A percentile compares a stretch with the other conserved stretches of the same genome.
phyloP scores from a whole-genome alignment of 2,888 invertebrate species.

The Osmoderma eremita region DNA sequence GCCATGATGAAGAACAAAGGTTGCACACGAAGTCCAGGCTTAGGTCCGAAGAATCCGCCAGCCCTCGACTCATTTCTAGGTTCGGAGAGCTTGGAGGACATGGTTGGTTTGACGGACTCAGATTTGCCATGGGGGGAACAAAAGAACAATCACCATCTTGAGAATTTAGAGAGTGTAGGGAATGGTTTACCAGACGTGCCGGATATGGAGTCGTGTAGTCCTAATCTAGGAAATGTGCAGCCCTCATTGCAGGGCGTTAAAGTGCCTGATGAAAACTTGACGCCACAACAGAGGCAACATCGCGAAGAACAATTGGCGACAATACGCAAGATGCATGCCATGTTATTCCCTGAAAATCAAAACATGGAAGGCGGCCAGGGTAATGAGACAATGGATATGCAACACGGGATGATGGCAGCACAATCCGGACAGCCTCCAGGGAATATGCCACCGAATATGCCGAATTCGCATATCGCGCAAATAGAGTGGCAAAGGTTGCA shows the following conservation, averaged over 20 bases:
- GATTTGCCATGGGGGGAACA: slow-evolving; percentile 69
- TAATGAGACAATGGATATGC: slow-evolving; percentile 40
- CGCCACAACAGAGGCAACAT: slow-evolving; percentile 94
- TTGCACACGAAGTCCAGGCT: slow-evolving; percentile 67
- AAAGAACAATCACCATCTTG: slow-evolving; percentile 60
- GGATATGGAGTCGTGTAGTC: slow-evolving; percentile 66
- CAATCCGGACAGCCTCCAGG: slow-evolving; percentile 44
- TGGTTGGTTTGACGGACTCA: slow-evolving; percentile 60
- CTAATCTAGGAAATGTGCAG: slow-evolving; percentile 66
- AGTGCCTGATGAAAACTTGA: slow-evolving; percentile 95
- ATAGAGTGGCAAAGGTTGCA: slow-evolving; percentile 93
- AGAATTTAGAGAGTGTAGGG: slow-evolving; percentile 61
- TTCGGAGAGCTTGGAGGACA: slow-evolving; percentile 63
- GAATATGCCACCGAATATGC: slow-evolving; percentile 39
- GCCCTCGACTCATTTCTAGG: slow-evolving; percentile 61
- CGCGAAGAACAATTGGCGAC: slow-evolving; percentile 93
- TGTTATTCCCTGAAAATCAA: slow-evolving; percentile 86
- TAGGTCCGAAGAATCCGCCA: slow-evolving; percentile 63
- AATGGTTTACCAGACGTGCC: slow-evolving; percentile 62
- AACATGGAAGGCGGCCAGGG: slow-evolving; percentile 54
- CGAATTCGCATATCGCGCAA: slow-evolving; percentile 69
- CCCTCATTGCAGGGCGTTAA: slow-evolving; percentile 80
- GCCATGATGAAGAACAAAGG: slow-evolving; percentile 80
- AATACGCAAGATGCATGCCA: slow-evolving; percentile 90
- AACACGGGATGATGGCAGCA: slow-evolving; percentile 47